These are phyloP conservation scores for Anhinga anhinga DNA, from an alignment of 2,113 vertebrate species.

Conservation along the genomic window DNA sequence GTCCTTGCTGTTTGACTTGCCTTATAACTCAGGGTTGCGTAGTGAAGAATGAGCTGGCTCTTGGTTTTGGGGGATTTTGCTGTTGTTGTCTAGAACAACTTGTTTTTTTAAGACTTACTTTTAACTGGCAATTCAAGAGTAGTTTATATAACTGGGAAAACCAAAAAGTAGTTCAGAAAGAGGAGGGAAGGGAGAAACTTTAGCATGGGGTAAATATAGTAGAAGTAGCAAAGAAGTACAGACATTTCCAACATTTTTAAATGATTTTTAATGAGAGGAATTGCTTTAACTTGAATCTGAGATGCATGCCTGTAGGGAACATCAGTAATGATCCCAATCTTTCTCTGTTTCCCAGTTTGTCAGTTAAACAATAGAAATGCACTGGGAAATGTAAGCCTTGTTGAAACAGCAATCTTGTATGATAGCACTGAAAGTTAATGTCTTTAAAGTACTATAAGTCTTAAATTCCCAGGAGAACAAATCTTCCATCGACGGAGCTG, in stretches of 20 bases:
- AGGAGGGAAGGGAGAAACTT: not conserved
- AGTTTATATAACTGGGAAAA: not conserved
- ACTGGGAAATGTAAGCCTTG: conserved; percentile 7
- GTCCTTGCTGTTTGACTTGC: not conserved
- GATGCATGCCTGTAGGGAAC: conserved; percentile 12
- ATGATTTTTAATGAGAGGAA: conserved; percentile 42
- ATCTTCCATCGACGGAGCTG: conserved; percentile 9
- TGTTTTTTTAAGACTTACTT: not conserved
- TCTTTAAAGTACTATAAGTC: conserved; percentile 10
- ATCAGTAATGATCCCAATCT: not conserved
- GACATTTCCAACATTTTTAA: not conserved
- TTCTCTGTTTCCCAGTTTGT: conserved; percentile 26
- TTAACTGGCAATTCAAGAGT: not conserved
- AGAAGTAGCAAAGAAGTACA: conserved; percentile 27
- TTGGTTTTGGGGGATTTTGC: not conserved
- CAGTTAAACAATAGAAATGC: conserved; percentile 21
- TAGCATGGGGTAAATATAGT: not conserved
- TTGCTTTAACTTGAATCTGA: not conserved
- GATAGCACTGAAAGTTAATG: conserved; percentile 10
- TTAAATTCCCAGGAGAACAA: conserved; percentile 31
- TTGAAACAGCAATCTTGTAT: conserved; percentile 10
- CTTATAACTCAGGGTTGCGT: not conserved
- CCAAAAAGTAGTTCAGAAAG: not conserved
- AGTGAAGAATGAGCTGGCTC: not conserved
- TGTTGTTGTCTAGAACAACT: not conserved